Conservation (phyloP, 2,113 vertebrate species). For the Serinus canaria region DNA sequence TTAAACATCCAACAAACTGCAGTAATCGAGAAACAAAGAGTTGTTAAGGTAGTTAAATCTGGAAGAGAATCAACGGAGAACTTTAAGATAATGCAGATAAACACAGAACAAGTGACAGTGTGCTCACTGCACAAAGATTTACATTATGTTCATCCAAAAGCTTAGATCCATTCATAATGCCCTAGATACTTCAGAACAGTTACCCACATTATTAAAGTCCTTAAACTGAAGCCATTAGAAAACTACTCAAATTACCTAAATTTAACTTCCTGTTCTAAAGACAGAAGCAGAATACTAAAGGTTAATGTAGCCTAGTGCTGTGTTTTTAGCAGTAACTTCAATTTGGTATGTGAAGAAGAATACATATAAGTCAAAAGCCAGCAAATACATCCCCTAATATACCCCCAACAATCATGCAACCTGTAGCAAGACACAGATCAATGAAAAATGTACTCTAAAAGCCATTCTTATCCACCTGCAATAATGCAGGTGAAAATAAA, state of each 20-base stretch:
- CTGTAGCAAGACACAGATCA: not conserved
- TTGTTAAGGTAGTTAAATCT: not conserved
- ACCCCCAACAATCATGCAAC: not conserved
- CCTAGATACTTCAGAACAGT: not conserved
- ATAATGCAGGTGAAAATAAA: not conserved
- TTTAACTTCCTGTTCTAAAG: not conserved
- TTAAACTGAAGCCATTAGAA: not conserved
- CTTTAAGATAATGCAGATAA: accelerated
- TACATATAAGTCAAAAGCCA: not conserved
- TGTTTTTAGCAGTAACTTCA: not conserved
- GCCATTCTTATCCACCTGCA: not conserved
- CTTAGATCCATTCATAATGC: not conserved
- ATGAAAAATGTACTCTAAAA: not conserved
- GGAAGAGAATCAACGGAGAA: not conserved
- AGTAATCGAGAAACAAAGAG: not conserved
- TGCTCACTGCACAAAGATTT: not conserved
- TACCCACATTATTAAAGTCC: not conserved
- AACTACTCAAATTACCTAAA: not conserved
- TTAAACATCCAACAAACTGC: not conserved
- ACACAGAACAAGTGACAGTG: not conserved
- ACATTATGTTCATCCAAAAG: not conserved
- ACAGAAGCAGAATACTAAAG: not conserved
- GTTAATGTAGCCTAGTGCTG: not conserved
- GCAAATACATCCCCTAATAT: not conserved
- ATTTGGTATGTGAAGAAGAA: not conserved